A percentile compares a stretch with the other conserved stretches of the same genome.
Conservation (phyloP, 2,888 invertebrate genomes). For the Eremobia ochroleuca region DNA sequence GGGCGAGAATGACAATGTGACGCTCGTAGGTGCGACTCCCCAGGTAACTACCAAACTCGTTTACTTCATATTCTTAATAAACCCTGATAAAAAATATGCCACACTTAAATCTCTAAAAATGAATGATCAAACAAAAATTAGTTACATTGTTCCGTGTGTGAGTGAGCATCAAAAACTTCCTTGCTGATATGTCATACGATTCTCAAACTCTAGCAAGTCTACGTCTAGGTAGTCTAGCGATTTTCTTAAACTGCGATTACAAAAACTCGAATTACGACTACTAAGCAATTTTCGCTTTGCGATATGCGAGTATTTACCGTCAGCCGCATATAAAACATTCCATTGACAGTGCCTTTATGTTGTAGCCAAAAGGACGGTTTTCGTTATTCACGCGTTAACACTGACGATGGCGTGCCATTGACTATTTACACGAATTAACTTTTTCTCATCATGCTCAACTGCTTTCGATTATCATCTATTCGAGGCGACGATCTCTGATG, state of each 20-base stretch:
- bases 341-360: background rate
- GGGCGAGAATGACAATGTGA: background rate
- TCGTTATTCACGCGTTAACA: background rate
- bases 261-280: background rate
- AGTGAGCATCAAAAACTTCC: background rate
- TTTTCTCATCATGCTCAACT: background rate
- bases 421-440: background rate
- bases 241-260: background rate
- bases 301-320: background rate
- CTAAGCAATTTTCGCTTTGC: background rate
- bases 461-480: background rate
- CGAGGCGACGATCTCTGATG: constrained; percentile 6
- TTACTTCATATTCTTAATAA: background rate
- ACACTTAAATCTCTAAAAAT: background rate
- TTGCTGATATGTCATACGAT: too few species aligned
- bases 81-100: background rate
- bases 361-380: background rate
- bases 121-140: background rate
- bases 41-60: background rate
- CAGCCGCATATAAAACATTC: background rate
- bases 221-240: too few species aligned
- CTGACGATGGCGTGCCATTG: background rate
- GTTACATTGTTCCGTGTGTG: background rate
- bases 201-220: too few species aligned
- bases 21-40: background rate